A percentile compares a stretch with the other conserved stretches of the same genome.
Conservation (phyloP, 23 tunicate genomes). For the Trididemnum clinides region DNA sequence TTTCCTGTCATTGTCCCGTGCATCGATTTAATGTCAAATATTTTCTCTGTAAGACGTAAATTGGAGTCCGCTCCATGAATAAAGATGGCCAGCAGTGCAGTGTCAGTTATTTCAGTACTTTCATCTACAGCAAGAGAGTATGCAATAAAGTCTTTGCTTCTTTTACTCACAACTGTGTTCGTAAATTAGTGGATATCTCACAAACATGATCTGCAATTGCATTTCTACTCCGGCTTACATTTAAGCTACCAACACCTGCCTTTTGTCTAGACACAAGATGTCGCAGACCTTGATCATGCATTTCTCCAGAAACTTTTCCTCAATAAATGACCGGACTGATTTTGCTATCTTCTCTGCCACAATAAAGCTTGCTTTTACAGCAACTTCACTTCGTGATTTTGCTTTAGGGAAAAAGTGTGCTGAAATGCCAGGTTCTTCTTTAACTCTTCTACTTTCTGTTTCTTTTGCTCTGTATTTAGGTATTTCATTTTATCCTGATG, state of each 20-base stretch:
- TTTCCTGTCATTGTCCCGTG: too few species aligned
- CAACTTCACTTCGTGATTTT: too few species aligned
- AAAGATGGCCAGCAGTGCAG: neutral
- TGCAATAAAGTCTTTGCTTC: too few species aligned
- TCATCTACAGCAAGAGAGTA: too few species aligned
- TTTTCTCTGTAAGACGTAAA: too few species aligned
- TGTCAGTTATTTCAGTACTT: too few species aligned
- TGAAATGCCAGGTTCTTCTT: neutral
- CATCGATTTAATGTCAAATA: neutral
- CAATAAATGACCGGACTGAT: neutral
- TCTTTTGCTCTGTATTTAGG: too few species aligned
- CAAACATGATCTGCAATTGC: neutral
- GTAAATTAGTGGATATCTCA: too few species aligned
- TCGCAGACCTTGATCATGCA: too few species aligned
- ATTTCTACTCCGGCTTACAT: neutral
- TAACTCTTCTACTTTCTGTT: too few species aligned
- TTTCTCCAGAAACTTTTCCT: neutral
- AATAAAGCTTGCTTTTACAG: neutral
- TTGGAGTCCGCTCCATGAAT: neutral
- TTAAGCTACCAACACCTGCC: neutral
- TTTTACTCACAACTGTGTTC: too few species aligned
- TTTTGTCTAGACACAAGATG: neutral
- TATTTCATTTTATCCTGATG: too few species aligned
- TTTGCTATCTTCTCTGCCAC: neutral
- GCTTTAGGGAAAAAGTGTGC: neutral